These are phyloP conservation scores for Astropecten irregularis DNA, from an alignment of 53 echinoderm and acorn worm genomes.

Conservation along the genomic window DNA sequence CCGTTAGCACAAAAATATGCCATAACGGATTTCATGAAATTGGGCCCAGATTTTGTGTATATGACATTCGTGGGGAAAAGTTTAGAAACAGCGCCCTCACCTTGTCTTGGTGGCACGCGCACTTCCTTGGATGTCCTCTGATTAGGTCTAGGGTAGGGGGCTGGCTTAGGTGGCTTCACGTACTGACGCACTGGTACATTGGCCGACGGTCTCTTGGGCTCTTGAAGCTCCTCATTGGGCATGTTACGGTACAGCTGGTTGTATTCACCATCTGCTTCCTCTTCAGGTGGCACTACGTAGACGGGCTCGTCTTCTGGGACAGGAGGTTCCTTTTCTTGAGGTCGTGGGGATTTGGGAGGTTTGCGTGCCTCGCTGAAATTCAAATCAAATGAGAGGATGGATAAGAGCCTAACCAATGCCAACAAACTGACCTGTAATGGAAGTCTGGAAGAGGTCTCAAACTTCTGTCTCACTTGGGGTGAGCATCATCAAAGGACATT, in stretches of 20 bases:
- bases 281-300: not conserved
- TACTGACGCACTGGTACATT: not conserved
- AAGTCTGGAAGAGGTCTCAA: no score
- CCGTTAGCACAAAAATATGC: no score
- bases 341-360: not conserved
- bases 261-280: not conserved
- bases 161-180: conserved; percentile 13
- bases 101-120: no score
- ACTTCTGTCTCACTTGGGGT: not conserved
- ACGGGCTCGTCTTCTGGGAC: not conserved
- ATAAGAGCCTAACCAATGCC: not conserved
- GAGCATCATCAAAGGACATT: not conserved
- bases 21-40: no score
- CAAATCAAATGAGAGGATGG: not conserved
- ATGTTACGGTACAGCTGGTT: conserved; percentile 18
- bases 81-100: no score
- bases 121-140: not conserved
- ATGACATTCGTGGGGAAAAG: no score
- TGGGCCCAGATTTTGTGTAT: no score
- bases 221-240: not conserved
- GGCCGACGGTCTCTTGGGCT: not conserved
- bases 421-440: no score
- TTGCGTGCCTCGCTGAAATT: not conserved
- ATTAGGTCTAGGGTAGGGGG: conserved; percentile 18
- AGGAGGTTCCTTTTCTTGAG: not conserved